phyloP scores from a whole-genome alignment of 2,797 vertebrate genomes.

The Chrosomus eos region DNA sequence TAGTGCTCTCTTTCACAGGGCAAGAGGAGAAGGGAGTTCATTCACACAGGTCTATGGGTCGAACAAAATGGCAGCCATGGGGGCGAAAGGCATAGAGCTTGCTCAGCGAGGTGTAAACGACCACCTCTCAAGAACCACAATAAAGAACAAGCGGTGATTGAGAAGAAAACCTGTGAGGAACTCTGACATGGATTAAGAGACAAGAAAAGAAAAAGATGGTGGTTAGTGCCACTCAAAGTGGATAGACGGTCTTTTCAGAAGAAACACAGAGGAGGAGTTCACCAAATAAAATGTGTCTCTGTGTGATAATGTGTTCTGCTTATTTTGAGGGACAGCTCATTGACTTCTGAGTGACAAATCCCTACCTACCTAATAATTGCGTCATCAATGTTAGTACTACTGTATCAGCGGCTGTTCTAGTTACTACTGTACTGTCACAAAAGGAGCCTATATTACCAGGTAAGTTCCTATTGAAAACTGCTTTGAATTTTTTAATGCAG shows the following conservation, averaged over 20 bases:
- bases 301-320: not conserved
- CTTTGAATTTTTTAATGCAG: no score
- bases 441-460: not conserved
- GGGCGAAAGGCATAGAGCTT: conserved; percentile 67
- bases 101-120: conserved; percentile 76
- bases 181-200: conserved; percentile 44
- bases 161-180: conserved; percentile 48
- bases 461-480: not conserved
- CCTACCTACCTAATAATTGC: not conserved
- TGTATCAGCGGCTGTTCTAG: not conserved
- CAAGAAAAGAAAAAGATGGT: conserved; percentile 34
- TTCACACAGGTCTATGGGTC: conserved; percentile 74
- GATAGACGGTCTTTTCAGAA: conserved; percentile 34
- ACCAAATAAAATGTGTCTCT: conserved; percentile 9
- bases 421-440: not conserved
- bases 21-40: conserved; percentile 63
- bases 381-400: not conserved
- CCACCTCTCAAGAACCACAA: conserved; percentile 70
- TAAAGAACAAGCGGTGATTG: conserved; percentile 59
- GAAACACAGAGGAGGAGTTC: not conserved
- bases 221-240: conserved; percentile 35
- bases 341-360: not conserved
- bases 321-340: conserved; percentile 1
- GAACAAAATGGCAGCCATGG: conserved; percentile 71
- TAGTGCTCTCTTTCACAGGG: conserved; percentile 59